Evolutionary conservation across 2,888 invertebrate species (phyloP).

Genomic region (Brachyptera risi): DNA sequence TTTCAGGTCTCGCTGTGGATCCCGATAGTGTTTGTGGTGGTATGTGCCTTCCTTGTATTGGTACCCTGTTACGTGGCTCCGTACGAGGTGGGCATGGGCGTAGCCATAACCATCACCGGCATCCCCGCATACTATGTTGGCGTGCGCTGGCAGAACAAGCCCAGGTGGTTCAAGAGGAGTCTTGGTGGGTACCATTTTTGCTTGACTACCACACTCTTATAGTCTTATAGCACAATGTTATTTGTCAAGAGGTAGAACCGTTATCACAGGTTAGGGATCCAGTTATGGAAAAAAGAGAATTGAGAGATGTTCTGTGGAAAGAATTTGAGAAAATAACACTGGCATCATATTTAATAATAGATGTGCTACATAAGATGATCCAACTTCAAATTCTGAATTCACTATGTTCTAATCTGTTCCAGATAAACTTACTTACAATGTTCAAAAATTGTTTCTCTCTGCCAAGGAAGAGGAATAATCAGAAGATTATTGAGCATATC

Average conservation of each 20-base stretch:
- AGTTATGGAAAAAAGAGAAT: not conserved
- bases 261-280: too few species aligned
- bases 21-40: slow-evolving; percentile 70
- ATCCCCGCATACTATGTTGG: slow-evolving; percentile 76
- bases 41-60: slow-evolving; percentile 73
- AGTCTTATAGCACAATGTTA: not conserved
- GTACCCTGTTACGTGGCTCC: slow-evolving; percentile 78
- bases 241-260: too few species aligned
- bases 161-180: slow-evolving; percentile 52
- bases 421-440: slow-evolving; percentile 57
- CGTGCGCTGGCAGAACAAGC: slow-evolving; percentile 63
- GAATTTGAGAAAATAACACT: too few species aligned
- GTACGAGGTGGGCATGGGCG: slow-evolving; percentile 71
- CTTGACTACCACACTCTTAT: not conserved
- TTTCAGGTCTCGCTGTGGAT: slow-evolving; percentile 66
- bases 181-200: slow-evolving; percentile 54
- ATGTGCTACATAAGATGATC: too few species aligned
- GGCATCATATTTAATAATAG: too few species aligned
- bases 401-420: too few species aligned
- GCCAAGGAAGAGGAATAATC: slow-evolving; percentile 67
- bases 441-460: slow-evolving; percentile 71
- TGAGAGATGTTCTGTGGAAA: not conserved
- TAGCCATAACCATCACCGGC: slow-evolving; percentile 74
- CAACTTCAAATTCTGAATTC: too few species aligned
- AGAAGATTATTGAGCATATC: too few species aligned